Evolutionary conservation across 2,113 vertebrate species (phyloP).

Genomic region (Pampusana beccarii): DNA sequence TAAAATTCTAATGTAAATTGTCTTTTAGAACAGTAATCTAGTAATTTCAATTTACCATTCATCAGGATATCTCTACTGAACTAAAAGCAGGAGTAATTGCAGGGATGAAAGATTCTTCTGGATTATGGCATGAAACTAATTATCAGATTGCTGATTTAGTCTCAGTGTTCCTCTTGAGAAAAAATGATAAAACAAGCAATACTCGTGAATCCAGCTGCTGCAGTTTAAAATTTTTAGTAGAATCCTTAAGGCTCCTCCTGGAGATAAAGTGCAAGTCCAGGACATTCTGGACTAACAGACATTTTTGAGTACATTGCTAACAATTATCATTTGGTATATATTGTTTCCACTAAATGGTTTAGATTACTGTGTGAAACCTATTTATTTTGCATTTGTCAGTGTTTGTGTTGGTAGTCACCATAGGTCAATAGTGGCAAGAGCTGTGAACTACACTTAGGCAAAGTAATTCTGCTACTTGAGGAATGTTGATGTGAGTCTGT

Average conservation of each 20-base stretch:
- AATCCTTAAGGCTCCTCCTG: not conserved
- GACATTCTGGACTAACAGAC: not conserved
- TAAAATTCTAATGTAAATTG: not conserved
- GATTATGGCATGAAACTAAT: not conserved
- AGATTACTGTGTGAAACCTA: not conserved
- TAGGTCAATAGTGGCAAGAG: not conserved
- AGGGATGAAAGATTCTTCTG: not conserved
- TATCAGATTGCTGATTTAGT: not conserved
- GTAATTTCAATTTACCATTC: not conserved
- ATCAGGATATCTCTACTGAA: not conserved
- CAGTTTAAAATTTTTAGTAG: not conserved
- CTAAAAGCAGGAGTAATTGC: not conserved
- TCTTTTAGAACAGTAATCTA: not conserved
- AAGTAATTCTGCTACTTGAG: not conserved
- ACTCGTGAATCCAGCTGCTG: not conserved
- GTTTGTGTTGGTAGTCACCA: not conserved
- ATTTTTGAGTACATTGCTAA: not conserved
- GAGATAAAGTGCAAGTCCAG: not conserved
- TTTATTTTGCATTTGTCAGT: not conserved
- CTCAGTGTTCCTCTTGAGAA: not conserved
- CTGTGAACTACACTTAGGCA: not conserved
- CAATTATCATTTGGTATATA: not conserved
- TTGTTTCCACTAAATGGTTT: not conserved
- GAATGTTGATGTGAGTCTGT: not conserved
- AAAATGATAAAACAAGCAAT: not conserved